A percentile compares a stretch with the other conserved stretches of the same genome.
Evolutionary conservation across 2,797 vertebrate species (phyloP).

Genomic region (Champsocephalus gunnari): DNA sequence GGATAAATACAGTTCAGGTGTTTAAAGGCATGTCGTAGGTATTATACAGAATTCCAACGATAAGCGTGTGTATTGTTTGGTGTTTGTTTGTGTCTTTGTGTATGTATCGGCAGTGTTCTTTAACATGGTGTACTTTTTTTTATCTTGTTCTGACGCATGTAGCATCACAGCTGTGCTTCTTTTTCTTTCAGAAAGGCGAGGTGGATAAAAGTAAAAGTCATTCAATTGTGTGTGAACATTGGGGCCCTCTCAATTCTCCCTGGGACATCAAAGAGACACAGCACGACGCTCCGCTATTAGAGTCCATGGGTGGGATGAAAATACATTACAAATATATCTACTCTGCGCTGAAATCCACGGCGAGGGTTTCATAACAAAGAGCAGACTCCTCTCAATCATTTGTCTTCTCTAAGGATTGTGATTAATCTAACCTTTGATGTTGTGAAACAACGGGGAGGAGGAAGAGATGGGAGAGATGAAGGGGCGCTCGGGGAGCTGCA

Average conservation of each 20-base stretch:
- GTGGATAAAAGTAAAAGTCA: conserved; percentile 64
- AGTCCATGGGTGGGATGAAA: conserved; percentile 68
- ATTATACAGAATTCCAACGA: too few relatives aligned
- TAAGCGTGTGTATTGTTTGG: neutral
- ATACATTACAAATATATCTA: conserved; percentile 62
- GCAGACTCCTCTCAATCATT: conserved; percentile 58
- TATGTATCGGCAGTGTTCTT: conserved; percentile 5
- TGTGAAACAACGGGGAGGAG: conserved; percentile 64
- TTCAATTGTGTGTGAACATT: conserved; percentile 64
- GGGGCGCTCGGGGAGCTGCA: conserved; percentile 33
- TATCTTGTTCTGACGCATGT: conserved; percentile 39
- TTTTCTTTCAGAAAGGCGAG: conserved; percentile 20
- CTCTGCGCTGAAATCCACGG: conserved; percentile 59
- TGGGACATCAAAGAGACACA: conserved; percentile 73
- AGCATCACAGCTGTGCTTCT: conserved; percentile 21
- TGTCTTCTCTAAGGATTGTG: conserved; percentile 56
- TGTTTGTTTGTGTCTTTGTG: neutral
- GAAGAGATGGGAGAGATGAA: conserved; percentile 48
- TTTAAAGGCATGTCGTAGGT: too few relatives aligned
- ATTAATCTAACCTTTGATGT: conserved; percentile 76
- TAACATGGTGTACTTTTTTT: conserved; percentile 18
- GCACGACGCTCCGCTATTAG: conserved; percentile 63
- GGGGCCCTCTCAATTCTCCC: conserved; percentile 61
- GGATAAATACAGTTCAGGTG: too few relatives aligned
- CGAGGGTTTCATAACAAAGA: conserved; percentile 54